Evolutionary conservation across 2,888 invertebrate species (phyloP).

Genomic region (Xestia sexstrigata): DNA sequence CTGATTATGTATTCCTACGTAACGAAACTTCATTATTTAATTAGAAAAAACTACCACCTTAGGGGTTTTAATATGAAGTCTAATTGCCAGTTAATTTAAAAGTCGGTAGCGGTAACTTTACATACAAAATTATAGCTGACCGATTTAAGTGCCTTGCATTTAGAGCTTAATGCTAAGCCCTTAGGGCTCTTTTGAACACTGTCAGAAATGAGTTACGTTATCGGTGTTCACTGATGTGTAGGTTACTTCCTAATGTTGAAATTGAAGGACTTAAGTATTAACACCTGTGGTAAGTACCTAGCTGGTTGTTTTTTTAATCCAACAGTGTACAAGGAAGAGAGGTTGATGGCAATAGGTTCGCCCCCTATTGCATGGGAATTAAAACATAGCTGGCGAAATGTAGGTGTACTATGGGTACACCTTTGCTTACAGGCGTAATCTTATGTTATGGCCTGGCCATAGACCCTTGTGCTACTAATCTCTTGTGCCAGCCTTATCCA

Average conservation of each 20-base stretch:
- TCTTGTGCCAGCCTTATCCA: too few species aligned
- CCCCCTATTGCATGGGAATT: not conserved
- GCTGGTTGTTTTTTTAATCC: not conserved
- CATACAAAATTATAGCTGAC: constrained; percentile 46
- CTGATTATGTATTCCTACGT: too few species aligned
- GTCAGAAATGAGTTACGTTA: constrained; percentile 16
- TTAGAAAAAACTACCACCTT: constrained; percentile 29
- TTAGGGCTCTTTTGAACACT: constrained; percentile 27
- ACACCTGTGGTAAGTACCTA: not conserved
- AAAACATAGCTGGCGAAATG: too few species aligned
- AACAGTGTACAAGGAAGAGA: not conserved
- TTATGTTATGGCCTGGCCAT: too few species aligned
- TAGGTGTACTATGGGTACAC: too few species aligned
- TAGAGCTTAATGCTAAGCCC: constrained; percentile 26
- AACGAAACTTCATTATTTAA: constrained; percentile 11
- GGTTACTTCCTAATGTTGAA: not conserved
- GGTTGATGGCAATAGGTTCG: not conserved
- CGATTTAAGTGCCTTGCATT: constrained; percentile 19
- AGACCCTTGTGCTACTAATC: too few species aligned
- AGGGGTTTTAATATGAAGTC: constrained; percentile 34
- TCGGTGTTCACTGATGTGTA: not conserved
- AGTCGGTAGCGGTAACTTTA: constrained; percentile 45
- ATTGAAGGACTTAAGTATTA: not conserved
- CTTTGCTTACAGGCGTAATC: too few species aligned
- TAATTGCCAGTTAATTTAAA: constrained; percentile 41